Evolutionary conservation across 2,113 vertebrate species (phyloP).

Genomic region (Antigone vipio): DNA sequence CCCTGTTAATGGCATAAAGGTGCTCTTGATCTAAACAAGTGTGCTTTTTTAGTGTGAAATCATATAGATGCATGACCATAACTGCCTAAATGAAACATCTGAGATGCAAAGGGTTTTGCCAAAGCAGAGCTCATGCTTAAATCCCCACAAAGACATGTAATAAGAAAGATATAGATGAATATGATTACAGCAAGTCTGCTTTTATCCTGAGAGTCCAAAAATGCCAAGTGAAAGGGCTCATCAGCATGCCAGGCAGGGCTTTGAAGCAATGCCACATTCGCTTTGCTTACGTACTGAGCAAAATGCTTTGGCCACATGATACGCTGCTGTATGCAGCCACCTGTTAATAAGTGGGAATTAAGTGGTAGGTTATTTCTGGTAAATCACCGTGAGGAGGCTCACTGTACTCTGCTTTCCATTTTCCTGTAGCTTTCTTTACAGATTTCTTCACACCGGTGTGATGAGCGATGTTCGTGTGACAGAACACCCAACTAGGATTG

Average conservation of each 20-base stretch:
- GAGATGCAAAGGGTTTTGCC: neutral
- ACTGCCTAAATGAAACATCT: neutral
- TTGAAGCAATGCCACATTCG: neutral
- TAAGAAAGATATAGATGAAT: neutral
- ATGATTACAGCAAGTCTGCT: neutral
- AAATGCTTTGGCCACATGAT: neutral
- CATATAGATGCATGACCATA: neutral
- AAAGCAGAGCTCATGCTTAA: neutral
- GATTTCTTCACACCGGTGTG: constrained; percentile 82
- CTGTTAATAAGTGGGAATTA: neutral
- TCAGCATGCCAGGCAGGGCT: neutral
- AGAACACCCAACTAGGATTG: constrained; percentile 77
- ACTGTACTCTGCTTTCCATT: neutral
- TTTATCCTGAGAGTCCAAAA: neutral
- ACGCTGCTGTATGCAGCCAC: neutral
- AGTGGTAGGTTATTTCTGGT: neutral
- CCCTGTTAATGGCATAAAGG: neutral
- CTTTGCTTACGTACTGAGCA: neutral
- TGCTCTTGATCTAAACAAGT: neutral
- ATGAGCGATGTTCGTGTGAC: constrained; percentile 80
- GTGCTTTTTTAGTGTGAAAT: neutral
- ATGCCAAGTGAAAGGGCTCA: neutral
- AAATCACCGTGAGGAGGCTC: neutral
- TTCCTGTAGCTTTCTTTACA: constrained; percentile 79
- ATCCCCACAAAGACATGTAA: neutral